Evolutionary conservation across 2,797 vertebrate species (phyloP).

Genomic region (Melanotaenia parkinsoni): DNA sequence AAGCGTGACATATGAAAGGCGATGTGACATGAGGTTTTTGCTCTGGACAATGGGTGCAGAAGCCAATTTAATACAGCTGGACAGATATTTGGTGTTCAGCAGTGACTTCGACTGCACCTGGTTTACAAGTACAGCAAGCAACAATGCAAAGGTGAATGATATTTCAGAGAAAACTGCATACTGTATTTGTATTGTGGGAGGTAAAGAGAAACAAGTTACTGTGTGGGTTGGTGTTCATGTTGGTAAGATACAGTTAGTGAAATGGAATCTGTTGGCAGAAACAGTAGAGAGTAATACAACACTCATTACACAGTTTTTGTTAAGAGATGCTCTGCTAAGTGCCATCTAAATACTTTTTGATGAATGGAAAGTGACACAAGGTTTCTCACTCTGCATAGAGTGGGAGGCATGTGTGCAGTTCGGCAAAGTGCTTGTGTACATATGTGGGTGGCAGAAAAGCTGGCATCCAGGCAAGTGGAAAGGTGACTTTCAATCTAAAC

Average conservation of each 20-base stretch:
- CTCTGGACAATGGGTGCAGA: constrained; percentile 1
- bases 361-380: constrained; percentile 53
- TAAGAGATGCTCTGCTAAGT: constrained; percentile 24
- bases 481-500: constrained; percentile 60
- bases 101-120: not conserved
- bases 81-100: constrained; percentile 6
- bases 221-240: constrained; percentile 19
- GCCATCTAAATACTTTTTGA: constrained; percentile 44
- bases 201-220: constrained; percentile 8
- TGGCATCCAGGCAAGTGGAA: constrained; percentile 46
- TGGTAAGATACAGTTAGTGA: constrained; percentile 21
- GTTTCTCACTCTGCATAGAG: constrained; percentile 36
- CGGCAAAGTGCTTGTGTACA: constrained; percentile 5
- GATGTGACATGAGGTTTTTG: constrained; percentile 9
- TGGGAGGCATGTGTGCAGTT: constrained; percentile 30
- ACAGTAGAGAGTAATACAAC: constrained; percentile 48
- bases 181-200: constrained; percentile 2
- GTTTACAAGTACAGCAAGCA: constrained; percentile 14
- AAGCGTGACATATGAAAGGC: constrained; percentile 24
- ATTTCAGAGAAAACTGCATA: not conserved
- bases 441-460: constrained; percentile 37
- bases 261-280: constrained; percentile 28
- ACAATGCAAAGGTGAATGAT: not conserved
- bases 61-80: not conserved
- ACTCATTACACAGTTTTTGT: constrained; percentile 44